These are phyloP conservation scores for Volucella inanis DNA, from an alignment of 2,888 invertebrate genomes.

Conservation along the genomic window DNA sequence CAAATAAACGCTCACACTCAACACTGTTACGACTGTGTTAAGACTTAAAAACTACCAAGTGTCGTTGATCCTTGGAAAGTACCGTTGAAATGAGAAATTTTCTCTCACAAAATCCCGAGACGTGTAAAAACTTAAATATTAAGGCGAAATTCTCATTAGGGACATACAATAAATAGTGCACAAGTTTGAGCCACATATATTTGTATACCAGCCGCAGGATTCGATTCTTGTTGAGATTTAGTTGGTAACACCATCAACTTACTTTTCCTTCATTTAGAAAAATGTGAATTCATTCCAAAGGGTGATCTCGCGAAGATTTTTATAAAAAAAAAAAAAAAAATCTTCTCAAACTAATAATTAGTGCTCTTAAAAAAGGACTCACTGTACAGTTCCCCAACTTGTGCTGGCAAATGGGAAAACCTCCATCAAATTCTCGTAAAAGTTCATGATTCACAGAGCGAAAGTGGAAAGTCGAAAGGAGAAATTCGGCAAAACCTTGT, in stretches of 20 bases:
- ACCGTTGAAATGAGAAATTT: background rate
- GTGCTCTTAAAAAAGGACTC: slow-evolving; percentile 1
- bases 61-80: slow-evolving; percentile 10
- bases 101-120: background rate
- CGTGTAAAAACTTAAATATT: background rate
- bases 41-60: slow-evolving; percentile 9
- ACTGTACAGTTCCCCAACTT: slow-evolving; percentile 15
- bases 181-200: background rate
- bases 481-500: slow-evolving; percentile 6
- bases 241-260: no score
- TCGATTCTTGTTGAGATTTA: slow-evolving; percentile 1
- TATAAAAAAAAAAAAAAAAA: slow-evolving; percentile 6
- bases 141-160: slow-evolving; percentile 31
- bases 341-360: slow-evolving; percentile 51
- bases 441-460: slow-evolving; percentile 44
- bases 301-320: background rate
- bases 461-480: background rate
- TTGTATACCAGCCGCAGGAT: slow-evolving; percentile 28
- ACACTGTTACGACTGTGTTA: slow-evolving; percentile 6
- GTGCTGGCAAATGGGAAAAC: slow-evolving; percentile 1
- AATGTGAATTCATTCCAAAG: slow-evolving; percentile 19
- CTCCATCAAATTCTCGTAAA: slow-evolving; percentile 61
- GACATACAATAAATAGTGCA: slow-evolving; percentile 21
- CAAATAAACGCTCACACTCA: slow-evolving; percentile 32
- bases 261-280: slow-evolving; percentile 2